Evolutionary conservation across 2,113 vertebrate genomes (phyloP), one percentile per base, ranked within the genome.

Genomic region (Saimiri boliviensis): DNA sequence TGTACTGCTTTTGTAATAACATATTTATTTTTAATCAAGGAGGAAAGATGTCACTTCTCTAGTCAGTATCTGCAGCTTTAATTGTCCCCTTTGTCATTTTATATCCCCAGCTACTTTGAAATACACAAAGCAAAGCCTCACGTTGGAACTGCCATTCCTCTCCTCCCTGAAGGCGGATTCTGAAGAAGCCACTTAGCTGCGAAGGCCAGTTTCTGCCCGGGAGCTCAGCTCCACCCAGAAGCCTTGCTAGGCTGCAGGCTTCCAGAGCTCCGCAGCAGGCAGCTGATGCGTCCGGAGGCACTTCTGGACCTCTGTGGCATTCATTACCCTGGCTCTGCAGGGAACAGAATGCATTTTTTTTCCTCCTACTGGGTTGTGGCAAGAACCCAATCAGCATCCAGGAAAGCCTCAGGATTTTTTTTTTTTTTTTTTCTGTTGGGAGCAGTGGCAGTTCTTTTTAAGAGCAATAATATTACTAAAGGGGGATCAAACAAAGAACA

Each of bases 311-410:
- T 96, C 74, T 5, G 37, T 6, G 30, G 84, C 60, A 80, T 81
- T 96, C 93, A 96, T 97, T 94, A 96, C 71, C 70, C 91, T 58
- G n/a, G 68, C 95, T 96, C 95, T 93, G 95, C 81, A 23, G 95
- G 94, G 49, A 93, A 85, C 76, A 89, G 92, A 85, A 74, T 66
- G 73, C n/a, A 92, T 86, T 86, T 49, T 35, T 42, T 11, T 8
- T 3, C 84, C 68, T 87, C 87, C 84, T 84, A 17, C 42, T 45
- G 70, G 63, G 56, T 20, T 91, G 42, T 85, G 56, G 85, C 49
- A 87, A 94, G 92, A 90, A 91, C 49, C 56, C 3, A 1, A 92
- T 74, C 81, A 96, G 56, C 25, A 73, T 37, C 58, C 73, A 86
- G 81, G 68, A 85, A 81, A 79, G 47, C 73, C 88, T 88, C 9